phyloP scores from a whole-genome alignment of 2,888 invertebrate genomes.

The Gisinianus flammeolus region DNA sequence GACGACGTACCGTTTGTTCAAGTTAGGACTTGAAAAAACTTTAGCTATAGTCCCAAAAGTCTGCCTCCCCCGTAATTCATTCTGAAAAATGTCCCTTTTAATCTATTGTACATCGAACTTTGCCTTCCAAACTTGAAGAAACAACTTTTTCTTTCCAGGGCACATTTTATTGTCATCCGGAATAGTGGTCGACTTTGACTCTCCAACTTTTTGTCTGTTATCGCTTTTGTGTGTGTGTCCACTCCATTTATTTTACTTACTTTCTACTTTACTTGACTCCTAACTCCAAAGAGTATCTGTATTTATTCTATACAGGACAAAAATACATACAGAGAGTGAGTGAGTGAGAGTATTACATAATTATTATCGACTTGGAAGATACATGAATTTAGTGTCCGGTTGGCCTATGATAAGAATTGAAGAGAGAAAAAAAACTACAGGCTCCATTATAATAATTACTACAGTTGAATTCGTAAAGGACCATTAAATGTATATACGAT shows the following conservation, averaged over 20 bases:
- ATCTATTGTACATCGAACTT: neutral
- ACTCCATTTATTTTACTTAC: neutral
- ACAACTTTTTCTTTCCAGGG: neutral
- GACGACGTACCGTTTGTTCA: neutral
- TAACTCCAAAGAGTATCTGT: neutral
- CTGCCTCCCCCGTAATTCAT: neutral
- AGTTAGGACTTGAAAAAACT: neutral
- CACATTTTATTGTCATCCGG: constrained; percentile 16
- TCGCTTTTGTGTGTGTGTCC: neutral
- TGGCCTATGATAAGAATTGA: neutral
- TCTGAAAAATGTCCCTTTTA: constrained; percentile 17
- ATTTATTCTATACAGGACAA: neutral
- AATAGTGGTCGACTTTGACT: neutral
- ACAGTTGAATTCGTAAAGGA: neutral
- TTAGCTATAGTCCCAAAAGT: neutral
- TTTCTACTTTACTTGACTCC: neutral
- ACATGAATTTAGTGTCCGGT: neutral
- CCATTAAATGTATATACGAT: neutral
- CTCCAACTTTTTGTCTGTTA: neutral
- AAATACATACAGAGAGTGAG: neutral
- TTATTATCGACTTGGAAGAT: neutral
- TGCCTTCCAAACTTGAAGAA: neutral
- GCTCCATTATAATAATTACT: neutral
- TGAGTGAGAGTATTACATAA: neutral
- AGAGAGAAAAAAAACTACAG: neutral